Base-by-base conservation (phyloP, 2,888 invertebrate genomes). In the Empis livida region DNA sequence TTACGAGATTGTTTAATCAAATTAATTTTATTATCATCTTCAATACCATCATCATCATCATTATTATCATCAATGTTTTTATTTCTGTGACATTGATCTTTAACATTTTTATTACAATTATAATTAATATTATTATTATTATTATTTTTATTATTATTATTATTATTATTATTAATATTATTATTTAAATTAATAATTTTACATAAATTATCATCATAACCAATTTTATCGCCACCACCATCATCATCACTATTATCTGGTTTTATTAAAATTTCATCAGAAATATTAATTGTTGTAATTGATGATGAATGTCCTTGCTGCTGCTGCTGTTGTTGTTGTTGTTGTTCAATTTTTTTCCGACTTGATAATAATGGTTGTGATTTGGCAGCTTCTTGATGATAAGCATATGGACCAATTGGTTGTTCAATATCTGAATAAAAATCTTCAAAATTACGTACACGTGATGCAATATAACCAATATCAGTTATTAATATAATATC, bases 401-500 rank as follows among this genome's bases (percentile, higher is more conserved):
- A 39, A 11, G 16, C 39, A 39, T 39, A 39, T 17, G 39, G 39
- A 17, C 39, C 39, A 10, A 39, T 13, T 17, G 17, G 16, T 17
- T 39, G 49, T 10, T 57, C 63, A 20, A 64, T 65, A 45, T 64
- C 62, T 35, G 59, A 62, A 59, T 64, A 67, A 39, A 61, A 55
- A 49, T 64, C 61, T 46, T 66, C 61, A 44, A 69, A 54, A 32
- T 60, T 58, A 14, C 67, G 67, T 16, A 69, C 62, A 4, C 67
- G 61, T 9, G 67, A 62, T 20, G 69, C 67, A 55, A 69, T 69
- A 44, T 62, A 67, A 44, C 68, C 68, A 51, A 69, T 65, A 47
- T 66, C 63, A 27, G 65, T 65, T 52, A 69, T 54, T 48, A 69
- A 51, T 48, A 67, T 65, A 47, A 67, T 65, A 61, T 68, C 67